Conservation (phyloP, 2,797 vertebrate genomes). For the Todus mexicanus region DNA sequence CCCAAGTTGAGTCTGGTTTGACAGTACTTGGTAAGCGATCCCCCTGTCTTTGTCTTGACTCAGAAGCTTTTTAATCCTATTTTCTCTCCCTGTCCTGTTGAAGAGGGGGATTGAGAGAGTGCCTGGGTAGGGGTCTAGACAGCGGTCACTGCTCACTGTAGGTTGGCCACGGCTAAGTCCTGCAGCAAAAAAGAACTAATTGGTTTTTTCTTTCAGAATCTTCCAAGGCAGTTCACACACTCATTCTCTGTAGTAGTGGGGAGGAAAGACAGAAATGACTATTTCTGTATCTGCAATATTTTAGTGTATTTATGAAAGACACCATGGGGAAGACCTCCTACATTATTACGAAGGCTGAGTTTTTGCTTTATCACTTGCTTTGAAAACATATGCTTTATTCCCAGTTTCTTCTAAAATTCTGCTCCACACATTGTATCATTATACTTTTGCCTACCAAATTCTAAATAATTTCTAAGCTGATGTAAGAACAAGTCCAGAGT, state of each 20-base stretch:
- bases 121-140: not conserved
- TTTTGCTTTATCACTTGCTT: not conserved
- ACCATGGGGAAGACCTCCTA: not conserved
- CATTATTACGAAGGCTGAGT: not conserved
- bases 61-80: too few species aligned
- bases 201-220: not conserved
- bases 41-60: not conserved
- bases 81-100: not conserved
- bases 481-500: not conserved
- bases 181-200: not conserved
- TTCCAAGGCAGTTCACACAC: not conserved
- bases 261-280: not conserved
- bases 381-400: not conserved
- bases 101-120: not conserved
- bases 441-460: not conserved
- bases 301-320: not conserved
- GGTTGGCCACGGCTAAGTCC: not conserved
- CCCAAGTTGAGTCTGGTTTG: not conserved
- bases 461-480: not conserved
- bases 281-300: not conserved
- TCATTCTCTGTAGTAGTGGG: not conserved
- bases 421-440: not conserved
- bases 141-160: fast-evolving
- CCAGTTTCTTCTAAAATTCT: not conserved
- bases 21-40: not conserved